These are phyloP conservation scores for Cryptotermes secundus DNA, from an alignment of 1,140 invertebrate species.

Conservation along the genomic window DNA sequence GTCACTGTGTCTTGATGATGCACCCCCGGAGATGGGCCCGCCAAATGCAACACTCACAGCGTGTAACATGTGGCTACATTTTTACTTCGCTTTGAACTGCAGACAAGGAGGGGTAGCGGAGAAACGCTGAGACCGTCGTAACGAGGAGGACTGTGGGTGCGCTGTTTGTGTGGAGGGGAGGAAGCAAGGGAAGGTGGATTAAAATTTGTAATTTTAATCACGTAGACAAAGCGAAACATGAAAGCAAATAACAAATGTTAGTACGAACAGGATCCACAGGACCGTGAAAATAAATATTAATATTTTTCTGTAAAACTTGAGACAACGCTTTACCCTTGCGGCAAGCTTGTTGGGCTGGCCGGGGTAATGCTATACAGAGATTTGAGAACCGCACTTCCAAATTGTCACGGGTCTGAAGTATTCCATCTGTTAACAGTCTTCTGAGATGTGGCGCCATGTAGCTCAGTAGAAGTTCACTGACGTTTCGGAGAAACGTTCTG, in stretches of 20 bases:
- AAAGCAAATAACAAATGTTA: neutral
- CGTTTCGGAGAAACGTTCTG: no score
- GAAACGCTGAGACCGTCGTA: neutral
- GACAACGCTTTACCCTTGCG: neutral
- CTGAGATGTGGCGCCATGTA: no score
- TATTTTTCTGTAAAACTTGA: neutral
- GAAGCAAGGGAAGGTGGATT: slow-evolving; percentile 20
- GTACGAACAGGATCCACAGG: neutral
- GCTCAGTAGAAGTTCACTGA: no score
- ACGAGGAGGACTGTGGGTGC: no score
- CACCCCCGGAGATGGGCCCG: no score
- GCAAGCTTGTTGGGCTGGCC: neutral
- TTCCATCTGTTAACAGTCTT: no score
- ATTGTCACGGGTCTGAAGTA: no score
- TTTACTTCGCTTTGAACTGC: no score
- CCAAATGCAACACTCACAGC: no score
- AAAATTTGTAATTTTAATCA: slow-evolving; percentile 33
- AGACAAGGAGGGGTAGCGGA: no score
- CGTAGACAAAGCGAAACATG: slow-evolving; percentile 28
- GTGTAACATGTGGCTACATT: no score
- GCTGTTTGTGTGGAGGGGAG: neutral
- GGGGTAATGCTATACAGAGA: neutral
- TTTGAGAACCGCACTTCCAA: neutral
- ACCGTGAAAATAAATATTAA: slow-evolving; percentile 14
- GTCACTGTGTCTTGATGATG: no score